Base-by-base conservation (phyloP, 2,888 invertebrate species). In the Caenorhabditis drosophilae region DNA sequence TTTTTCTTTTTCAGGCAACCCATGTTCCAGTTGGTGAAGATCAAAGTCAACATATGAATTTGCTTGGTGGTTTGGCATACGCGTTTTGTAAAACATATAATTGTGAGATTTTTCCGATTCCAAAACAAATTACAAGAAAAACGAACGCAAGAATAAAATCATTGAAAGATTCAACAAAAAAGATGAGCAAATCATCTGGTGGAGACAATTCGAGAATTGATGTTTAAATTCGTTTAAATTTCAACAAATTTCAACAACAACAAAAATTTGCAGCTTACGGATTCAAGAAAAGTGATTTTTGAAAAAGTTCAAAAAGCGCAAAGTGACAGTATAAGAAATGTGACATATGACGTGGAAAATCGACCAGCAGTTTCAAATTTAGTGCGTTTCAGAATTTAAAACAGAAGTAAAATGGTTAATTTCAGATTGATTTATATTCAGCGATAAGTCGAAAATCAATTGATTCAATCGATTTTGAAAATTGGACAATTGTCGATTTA, bases 151-250 rank as follows among this genome's bases (percentile, higher is more conserved):
- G 87, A 52, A 87, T 97, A 57, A 89, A 89, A 79, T 94, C 93
- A 82, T 87, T 98, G 9, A 88, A 92, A 45, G 90, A 93, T 82
- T 94, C 96, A 0, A 83, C 84, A 0, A 91, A 90, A 82, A 99
- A 98, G 87, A 98, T 99, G 98, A 97, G 97, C 12, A 99, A 98
- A 86, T 97, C 97, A 0, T 92, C 93, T 81, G 83, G 87, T 0
- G 90, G 92, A 85, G 84, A 88, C 0, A 90, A 89, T 81, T 90
- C 91, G 69, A 88, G 92, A 53, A 90, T 98, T 83, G 84, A 88
- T 9, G 88, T 90, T 15, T 16, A 44, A 2, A 41, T 41, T 49
- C 46, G 7, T 26, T n/a, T 27, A 31, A 34, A n/a, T n/a, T 22
- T 41, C 22, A n/a, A 31, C 35, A n/a, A 46, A 26, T 9, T 20